Percentiles rank a stretch among this genome's conserved stretches.
Evolutionary conservation across 1,140 invertebrate species (phyloP).

Genomic region (Drosophila carrolli): DNA sequence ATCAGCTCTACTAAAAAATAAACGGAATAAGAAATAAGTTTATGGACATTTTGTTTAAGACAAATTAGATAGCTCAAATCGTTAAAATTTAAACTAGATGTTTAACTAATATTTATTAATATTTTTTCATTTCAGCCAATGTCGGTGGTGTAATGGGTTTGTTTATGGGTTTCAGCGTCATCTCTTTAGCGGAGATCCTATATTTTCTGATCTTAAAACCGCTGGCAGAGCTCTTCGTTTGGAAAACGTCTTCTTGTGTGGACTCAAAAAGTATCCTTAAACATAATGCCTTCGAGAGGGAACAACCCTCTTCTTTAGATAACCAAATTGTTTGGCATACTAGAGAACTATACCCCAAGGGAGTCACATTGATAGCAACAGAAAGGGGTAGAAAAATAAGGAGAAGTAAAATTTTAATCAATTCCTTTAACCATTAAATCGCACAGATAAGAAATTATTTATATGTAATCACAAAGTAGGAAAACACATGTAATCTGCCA

Average conservation of each 20-base stretch:
- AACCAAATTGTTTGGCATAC: constrained; percentile 45
- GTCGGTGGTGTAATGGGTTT: constrained; percentile 92
- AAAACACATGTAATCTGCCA: constrained; percentile 24
- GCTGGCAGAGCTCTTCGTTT: constrained; percentile 55
- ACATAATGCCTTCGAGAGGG: constrained; percentile 1
- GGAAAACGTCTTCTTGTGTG: constrained; percentile 33
- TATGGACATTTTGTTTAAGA: no score
- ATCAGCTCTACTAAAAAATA: no score
- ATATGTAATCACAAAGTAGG: constrained; percentile 2
- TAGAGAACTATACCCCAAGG: constrained; percentile 64
- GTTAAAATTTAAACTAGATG: no score
- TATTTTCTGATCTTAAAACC: constrained; percentile 88
- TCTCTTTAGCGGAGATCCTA: constrained; percentile 90
- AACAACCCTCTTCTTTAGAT: neutral
- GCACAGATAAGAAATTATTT: constrained; percentile 13
- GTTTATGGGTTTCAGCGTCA: constrained; percentile 92
- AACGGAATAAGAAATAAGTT: no score
- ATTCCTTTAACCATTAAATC: constrained; percentile 10
- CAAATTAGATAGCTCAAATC: no score
- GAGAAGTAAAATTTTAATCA: neutral
- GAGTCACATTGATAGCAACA: neutral
- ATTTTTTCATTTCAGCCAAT: constrained; percentile 87
- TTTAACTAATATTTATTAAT: neutral
- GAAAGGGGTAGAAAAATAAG: neutral
- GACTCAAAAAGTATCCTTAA: constrained; percentile 2